Base-by-base conservation (phyloP, 2,888 invertebrate species). In the Yponomeuta sedellus region DNA sequence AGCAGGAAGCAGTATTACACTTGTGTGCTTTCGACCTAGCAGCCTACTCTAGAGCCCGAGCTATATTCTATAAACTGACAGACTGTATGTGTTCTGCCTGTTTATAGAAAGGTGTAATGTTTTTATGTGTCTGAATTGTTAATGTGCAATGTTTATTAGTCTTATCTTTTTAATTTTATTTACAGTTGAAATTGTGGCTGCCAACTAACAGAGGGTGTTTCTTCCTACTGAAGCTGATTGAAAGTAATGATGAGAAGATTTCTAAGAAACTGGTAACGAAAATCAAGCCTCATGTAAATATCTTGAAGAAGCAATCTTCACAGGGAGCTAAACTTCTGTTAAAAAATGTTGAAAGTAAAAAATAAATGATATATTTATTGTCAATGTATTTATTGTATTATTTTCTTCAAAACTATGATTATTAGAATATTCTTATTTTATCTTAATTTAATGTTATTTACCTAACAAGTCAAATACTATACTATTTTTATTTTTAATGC, bases 121-220 rank as follows among this genome's bases (percentile, higher is more conserved):
- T 34, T 8, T 34, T 34, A 6, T 5, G 34, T 34, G 34, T 34
- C 34, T 34, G 34, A 34, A 34, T 8, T 5, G 34, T 34, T 34
- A 34, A 25, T 34, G 34, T 34, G 34, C 34, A 34, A 8, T 8
- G 1, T 34, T 34, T 34, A 4, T 20, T n/a, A 10, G 20, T 3
- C 28, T 25, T 61, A 11, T 22, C 56, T 65, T 11, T 64, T 28
- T 19, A 64, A 67, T 58, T 69, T 71, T 69, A 66, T 69, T 86
- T 91, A 66, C 81, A 94, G 94, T 74, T 95, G 1, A 80, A 92
- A 69, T 76, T 81, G 16, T 96, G 96, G 96, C 79, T 95, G 65
- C 82, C 90, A 62, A 93, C 93, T 59, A 97, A 97, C 75, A 92
- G 97, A 70, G 95, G 95, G 0, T 96, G 96, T 73, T 97, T 96